These are phyloP conservation scores for Mustela lutreola DNA, from an alignment of 2,113 vertebrate species.

Conservation along the genomic window DNA sequence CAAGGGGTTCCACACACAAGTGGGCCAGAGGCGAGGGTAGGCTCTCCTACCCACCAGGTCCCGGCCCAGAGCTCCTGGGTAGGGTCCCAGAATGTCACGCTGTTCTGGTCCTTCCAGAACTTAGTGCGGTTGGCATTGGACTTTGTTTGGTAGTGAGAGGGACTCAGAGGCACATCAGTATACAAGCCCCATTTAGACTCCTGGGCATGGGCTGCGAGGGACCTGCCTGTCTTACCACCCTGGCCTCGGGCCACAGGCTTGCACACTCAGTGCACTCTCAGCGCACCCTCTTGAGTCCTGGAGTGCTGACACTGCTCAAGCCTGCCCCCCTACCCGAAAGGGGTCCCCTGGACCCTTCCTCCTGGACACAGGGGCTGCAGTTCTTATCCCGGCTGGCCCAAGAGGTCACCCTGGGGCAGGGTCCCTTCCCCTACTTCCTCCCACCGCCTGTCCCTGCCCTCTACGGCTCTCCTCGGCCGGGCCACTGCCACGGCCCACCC, in stretches of 20 bases:
- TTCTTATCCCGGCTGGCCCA: background rate
- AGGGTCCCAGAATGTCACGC: accelerated
- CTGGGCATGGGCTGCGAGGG: accelerated
- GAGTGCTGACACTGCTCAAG: accelerated
- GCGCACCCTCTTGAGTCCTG: too few relatives aligned
- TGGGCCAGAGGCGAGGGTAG: accelerated
- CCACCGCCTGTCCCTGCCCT: background rate
- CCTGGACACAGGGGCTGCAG: too few relatives aligned
- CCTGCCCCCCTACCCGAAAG: too few relatives aligned
- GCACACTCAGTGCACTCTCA: too few relatives aligned
- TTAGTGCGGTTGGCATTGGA: background rate
- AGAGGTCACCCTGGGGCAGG: too few relatives aligned
- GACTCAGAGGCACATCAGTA: accelerated
- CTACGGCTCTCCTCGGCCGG: background rate
- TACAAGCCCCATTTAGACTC: accelerated
- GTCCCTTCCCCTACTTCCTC: background rate
- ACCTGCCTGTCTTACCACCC: background rate
- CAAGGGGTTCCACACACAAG: accelerated
- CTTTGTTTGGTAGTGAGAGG: accelerated
- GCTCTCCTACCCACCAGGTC: too few relatives aligned
- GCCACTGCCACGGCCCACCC: background rate
- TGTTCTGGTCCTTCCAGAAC: background rate
- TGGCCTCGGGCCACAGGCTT: accelerated
- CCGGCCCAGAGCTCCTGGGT: background rate
- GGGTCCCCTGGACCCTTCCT: background rate